These are phyloP conservation scores for Phaenicophaeus curvirostris DNA, from an alignment of 2,797 vertebrate genomes.

Conservation along the genomic window DNA sequence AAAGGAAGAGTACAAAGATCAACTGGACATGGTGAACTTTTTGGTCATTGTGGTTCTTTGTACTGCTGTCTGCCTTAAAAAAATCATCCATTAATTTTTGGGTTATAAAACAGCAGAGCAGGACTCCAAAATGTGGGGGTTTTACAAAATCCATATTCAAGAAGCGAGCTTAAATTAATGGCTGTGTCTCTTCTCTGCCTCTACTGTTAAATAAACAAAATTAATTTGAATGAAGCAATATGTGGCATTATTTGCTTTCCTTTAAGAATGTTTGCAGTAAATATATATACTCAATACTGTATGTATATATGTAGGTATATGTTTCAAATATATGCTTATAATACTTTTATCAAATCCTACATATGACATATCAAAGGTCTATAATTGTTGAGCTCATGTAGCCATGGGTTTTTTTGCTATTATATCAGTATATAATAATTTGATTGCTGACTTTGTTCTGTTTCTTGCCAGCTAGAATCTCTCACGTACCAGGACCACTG, in stretches of 20 bases:
- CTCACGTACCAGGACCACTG: neutral
- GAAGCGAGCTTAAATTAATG: neutral
- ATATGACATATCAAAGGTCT: neutral
- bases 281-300: neutral
- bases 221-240: neutral
- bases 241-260: neutral
- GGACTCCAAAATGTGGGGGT: neutral
- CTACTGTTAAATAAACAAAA: constrained; percentile 3
- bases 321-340: neutral
- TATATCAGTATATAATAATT: neutral
- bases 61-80: neutral
- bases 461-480: neutral
- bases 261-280: neutral
- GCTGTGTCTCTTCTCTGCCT: neutral
- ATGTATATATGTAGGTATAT: neutral
- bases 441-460: neutral
- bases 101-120: neutral
- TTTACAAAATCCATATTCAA: neutral
- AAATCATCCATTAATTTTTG: neutral
- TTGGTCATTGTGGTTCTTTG: neutral
- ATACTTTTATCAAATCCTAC: neutral
- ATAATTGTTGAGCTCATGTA: neutral
- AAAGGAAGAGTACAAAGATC: neutral
- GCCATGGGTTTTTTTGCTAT: neutral
- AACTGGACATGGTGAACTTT: neutral